Base-by-base conservation (phyloP, 2,888 invertebrate species). In the Matsumyia berberina region DNA sequence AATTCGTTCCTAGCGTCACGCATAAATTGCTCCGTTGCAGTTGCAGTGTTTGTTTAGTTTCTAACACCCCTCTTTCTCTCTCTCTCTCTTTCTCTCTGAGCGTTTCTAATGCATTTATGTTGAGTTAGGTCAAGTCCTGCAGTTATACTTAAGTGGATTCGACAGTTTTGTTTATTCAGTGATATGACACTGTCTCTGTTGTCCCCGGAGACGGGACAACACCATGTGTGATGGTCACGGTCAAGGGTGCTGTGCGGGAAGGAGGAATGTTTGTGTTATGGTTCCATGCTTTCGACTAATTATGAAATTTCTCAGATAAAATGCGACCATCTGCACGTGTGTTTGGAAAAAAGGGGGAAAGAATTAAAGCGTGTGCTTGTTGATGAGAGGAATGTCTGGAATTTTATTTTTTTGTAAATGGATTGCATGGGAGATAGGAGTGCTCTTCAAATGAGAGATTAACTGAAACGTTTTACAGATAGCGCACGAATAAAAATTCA, bases 101-200 rank as follows among this genome's bases (percentile, higher is more conserved):
- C 11, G 67, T 29, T 33, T 60, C 58, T 42, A 67, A 67, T 67
- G 55, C 66, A 49, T n/a, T 8, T 51, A 11, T 15, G 44, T 70
- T 78, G 77, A 33, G 69, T 46, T 46, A 78, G 77, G 77, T 70
- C 77, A 78, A 62, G 77, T 44, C 37, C 24, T 33, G 31, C 12
- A 19, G 55, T 9, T 7, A 4, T 8, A 37, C 49, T 44, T 31
- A 46, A 35, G 60, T 74, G 42, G 19, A 62, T 49, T 4, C 24
- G 17, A 58, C 44, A 17, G 39, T 53, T 70, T 42, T 70, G 44
- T 77, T 77, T 77, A 62, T 33, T 17, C 46, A 46, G 24, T 24
- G 24, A 24, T 60, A 17, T 77, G 62, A 66, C 58, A 70, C 29
- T 64, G 58, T 29, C 24, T 24, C 24, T 53, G 44, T 53, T 69